Evolutionary conservation across 1,140 invertebrate genomes (phyloP), one percentile per base, ranked within the genome.

Genomic region (Oryctes rhinoceros): DNA sequence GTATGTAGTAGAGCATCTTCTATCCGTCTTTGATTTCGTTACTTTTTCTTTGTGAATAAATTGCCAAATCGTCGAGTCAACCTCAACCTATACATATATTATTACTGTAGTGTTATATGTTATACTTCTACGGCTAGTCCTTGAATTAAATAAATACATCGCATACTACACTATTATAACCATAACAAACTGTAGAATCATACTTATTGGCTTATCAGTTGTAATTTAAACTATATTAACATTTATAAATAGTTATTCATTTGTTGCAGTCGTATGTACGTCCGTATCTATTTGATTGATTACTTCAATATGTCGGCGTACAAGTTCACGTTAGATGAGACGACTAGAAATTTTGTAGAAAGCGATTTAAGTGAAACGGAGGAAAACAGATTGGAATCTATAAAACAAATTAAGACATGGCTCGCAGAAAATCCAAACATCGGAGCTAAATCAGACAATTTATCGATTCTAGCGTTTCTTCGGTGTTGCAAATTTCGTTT

Each of bases 401-500:
- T 86, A 47, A 20, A 81, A 47, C 67, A 83, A 76, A 74, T 86
- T 10, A 82, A 79, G 74, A 13, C 24, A 53, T 86, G 85, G 85
- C 6, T 79, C 6, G 5, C 10, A 11, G 83, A 84, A 59, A 81
- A 82, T 30, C 67, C 80, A 30, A 67, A 83, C 30, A 67, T 85
- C 39, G 53, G 82, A n/a, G 83, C 81, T 13, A 79, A 84, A 35
- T 78, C 59, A 20, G 90, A 92, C 80, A 90, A 90, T 53, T 89
- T 90, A 79, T 89, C 89, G 35, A 87, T 93, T 11, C 81, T 92
- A 18, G 89, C 91, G 49, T 94, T 93, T 85, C 83, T 93, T 49
- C 87, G 92, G 59, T 88, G 89, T 30, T 91, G 91, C 76, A 93
- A 93, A 85, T 93, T 90, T 83, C 87, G 92, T 81, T 78, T 90